Evolutionary conservation across 2,888 invertebrate species (phyloP).

Genomic region (Crocallis elinguaria): DNA sequence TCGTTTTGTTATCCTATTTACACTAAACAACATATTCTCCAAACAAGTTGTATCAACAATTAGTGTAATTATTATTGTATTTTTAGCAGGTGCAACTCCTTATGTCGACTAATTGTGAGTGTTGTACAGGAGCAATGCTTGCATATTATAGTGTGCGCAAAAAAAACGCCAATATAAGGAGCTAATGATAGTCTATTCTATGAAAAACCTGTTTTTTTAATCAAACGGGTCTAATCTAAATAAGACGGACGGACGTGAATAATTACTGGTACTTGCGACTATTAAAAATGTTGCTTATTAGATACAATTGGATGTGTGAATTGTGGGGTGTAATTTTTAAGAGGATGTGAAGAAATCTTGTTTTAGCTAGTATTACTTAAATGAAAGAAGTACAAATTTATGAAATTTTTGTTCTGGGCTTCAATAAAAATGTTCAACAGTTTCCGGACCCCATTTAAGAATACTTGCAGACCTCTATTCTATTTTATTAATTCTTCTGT

Average conservation of each 20-base stretch:
- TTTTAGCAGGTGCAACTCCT: constrained; percentile 77
- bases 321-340: constrained; percentile 5
- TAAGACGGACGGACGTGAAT: constrained; percentile 55
- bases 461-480: no score
- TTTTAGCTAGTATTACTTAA: no score
- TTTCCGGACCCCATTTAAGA: no score
- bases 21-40: constrained; percentile 35
- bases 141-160: constrained; percentile 62
- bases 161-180: constrained; percentile 63
- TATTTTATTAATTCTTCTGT: no score
- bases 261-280: constrained; percentile 39
- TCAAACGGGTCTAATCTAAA: constrained; percentile 43
- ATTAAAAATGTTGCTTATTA: constrained; percentile 17
- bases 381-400: no score
- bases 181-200: constrained; percentile 60
- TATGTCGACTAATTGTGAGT: constrained; percentile 68
- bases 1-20: background rate
- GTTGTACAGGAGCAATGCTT: constrained; percentile 59
- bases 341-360: constrained; percentile 14
- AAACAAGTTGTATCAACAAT: constrained; percentile 62
- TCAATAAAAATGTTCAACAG: background rate
- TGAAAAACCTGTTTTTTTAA: constrained; percentile 33
- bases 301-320: constrained; percentile 16
- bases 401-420: no score
- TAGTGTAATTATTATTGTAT: constrained; percentile 66